Evolutionary conservation across 2,888 invertebrate genomes (phyloP), one percentile per base, ranked within the genome.

Genomic region (Dynastes maya): DNA sequence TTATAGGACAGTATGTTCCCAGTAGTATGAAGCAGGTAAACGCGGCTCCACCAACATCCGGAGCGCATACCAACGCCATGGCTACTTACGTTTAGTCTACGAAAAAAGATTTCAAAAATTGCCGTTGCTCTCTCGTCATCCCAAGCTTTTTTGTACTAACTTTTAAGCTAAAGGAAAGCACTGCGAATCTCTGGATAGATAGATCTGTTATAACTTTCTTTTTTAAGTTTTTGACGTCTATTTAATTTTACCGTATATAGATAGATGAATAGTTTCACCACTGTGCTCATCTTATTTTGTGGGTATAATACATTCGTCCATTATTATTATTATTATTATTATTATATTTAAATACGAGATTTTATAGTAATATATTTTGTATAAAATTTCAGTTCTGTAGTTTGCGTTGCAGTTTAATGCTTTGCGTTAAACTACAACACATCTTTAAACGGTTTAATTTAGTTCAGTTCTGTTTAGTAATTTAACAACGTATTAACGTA

Each of bases 1-100:
- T 98, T 90, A 98, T 98, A 89, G 98, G 98, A 68, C 97, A 97
- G 90, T 98, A 98, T 90, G 97, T 97, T 86, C 95, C 95, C 79
- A 95, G 94, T 83, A 94, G 93, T 86, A 91, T 94, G 86, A 93
- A 92, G 86, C 92, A 93, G 80, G 89, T 91, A 79, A 89, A 90
- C 85, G 88, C 90, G 83, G 89, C 89, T 81, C 88, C 89, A 83
- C 88, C 88, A 84, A 89, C 90, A 82, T 82, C 85, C 79, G 86
- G 87, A 80, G 84, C 86, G 81, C 86, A 86, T 80, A 90, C 90
- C 84, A 90, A 91, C 85, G 91, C 92, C 82, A 91, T 92, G 88
- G 93, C 93, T 86, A 93, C 93, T 84, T 93, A 93, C 85, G 93
- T 93, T 88, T 93, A 92, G 91, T 86, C 82, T 81, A 74, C 81